phyloP scores from a whole-genome alignment of 1,140 invertebrate genomes.

The Hyposmocoma kahamanoa region DNA sequence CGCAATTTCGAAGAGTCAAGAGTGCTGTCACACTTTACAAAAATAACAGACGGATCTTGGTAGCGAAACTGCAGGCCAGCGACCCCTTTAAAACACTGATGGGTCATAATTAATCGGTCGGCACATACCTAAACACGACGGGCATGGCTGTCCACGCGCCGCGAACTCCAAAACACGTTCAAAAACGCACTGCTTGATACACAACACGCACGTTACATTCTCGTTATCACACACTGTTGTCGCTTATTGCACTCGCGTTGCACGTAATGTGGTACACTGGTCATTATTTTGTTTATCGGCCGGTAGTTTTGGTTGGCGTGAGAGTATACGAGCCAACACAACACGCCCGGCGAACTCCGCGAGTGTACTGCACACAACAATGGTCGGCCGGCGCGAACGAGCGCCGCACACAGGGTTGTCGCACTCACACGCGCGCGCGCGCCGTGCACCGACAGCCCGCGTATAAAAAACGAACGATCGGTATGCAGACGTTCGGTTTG shows the following conservation, averaged over 20 bases:
- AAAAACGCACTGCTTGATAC: conserved; percentile 49
- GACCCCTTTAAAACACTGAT: conserved; percentile 51
- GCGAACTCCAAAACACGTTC: conserved; percentile 53
- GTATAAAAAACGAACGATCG: conserved; percentile 71
- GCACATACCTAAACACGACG: conserved; percentile 66
- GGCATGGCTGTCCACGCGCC: conserved; percentile 55
- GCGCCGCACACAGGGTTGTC: conserved; percentile 12
- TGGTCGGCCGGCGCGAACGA: conserved; percentile 54
- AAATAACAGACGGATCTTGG: conserved; percentile 26
- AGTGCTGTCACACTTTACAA: conserved; percentile 29
- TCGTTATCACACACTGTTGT: conserved; percentile 65
- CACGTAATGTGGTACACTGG: conserved; percentile 53
- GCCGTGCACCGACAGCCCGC: conserved; percentile 51
- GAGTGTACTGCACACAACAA: conserved; percentile 65
- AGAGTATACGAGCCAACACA: conserved; percentile 32
- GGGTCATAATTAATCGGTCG: conserved; percentile 58
- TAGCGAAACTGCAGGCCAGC: conserved; percentile 43
- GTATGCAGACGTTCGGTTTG: conserved; percentile 73
- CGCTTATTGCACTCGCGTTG: conserved; percentile 61
- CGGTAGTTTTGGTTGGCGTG: conserved; percentile 44
- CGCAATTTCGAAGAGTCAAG: background rate
- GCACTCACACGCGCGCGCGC: conserved; percentile 36
- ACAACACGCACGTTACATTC: conserved; percentile 64
- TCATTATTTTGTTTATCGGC: conserved; percentile 67
- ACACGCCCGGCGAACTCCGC: conserved; percentile 34